phyloP scores from a whole-genome alignment of 2,888 invertebrate genomes.

The Eutolmus rufibarbis region DNA sequence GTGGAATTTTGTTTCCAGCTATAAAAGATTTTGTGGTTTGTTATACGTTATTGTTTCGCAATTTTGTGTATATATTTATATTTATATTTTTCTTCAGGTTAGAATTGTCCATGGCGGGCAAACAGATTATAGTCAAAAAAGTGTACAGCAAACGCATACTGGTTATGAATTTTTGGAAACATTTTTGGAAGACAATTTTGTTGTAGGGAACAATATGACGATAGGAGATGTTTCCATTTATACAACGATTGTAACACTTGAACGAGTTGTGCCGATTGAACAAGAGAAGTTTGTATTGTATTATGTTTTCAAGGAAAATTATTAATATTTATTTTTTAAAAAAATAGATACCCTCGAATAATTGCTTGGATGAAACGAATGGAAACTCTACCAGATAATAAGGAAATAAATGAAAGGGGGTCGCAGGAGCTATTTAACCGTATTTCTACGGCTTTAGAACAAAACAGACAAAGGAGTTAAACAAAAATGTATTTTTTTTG shows the following conservation, averaged over 20 bases:
- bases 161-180: conserved; percentile 58
- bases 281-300: conserved; percentile 19
- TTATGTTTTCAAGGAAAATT: neutral
- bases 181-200: conserved; percentile 56
- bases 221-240: conserved; percentile 65
- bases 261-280: conserved; percentile 58
- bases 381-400: conserved; percentile 55
- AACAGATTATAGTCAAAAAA: conserved; percentile 53
- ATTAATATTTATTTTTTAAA: neutral
- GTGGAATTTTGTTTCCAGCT: conserved; percentile 64
- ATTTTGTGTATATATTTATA: neutral
- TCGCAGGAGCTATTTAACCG: conserved; percentile 54
- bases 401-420: conserved; percentile 57
- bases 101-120: conserved; percentile 58
- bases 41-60: neutral
- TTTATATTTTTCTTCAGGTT: conserved; percentile 50
- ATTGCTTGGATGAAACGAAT: conserved; percentile 56
- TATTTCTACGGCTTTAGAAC: conserved; percentile 53
- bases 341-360: conserved; percentile 52
- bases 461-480: conserved; percentile 49
- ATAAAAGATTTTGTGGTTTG: conserved; percentile 64
- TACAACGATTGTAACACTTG: conserved; percentile 59
- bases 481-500: neutral
- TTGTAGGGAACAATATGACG: conserved; percentile 55
- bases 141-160: conserved; percentile 54